A percentile compares a stretch with the other conserved stretches of the same genome.
phyloP scores from a whole-genome alignment of 2,113 vertebrate species.

The Apodemus sylvaticus region DNA sequence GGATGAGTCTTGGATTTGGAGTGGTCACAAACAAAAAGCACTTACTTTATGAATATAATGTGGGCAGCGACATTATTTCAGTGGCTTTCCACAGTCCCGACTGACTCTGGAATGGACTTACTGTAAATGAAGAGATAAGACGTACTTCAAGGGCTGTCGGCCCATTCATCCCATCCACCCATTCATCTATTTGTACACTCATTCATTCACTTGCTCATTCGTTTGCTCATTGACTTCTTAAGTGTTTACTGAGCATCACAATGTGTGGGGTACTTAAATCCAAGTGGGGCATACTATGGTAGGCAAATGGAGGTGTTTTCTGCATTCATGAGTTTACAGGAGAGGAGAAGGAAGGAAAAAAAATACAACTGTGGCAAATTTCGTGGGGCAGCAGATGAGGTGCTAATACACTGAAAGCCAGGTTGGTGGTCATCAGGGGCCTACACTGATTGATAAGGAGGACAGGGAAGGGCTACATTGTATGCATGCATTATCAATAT shows the following conservation, averaged over 20 bases:
- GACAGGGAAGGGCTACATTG: background rate
- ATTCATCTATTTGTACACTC: background rate
- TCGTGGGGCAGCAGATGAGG: background rate
- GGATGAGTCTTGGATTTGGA: conserved; percentile 78
- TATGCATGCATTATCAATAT: background rate
- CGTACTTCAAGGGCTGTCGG: background rate
- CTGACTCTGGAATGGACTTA: conserved; percentile 23
- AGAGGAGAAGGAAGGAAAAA: background rate
- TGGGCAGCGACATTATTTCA: conserved; percentile 59
- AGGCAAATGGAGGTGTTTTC: background rate
- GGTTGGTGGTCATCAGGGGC: background rate
- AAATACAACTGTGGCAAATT: background rate
- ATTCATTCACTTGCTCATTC: background rate
- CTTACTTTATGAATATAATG: conserved; percentile 63
- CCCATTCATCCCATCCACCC: background rate
- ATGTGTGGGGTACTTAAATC: background rate
- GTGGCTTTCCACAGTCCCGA: conserved; percentile 25
- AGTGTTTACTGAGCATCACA: background rate
- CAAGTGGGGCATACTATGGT: background rate
- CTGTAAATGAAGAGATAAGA: conserved; percentile 10
- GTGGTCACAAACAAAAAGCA: conserved; percentile 69
- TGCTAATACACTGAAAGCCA: background rate
- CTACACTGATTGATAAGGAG: background rate
- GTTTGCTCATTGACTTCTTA: background rate
- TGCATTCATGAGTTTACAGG: background rate